These are phyloP conservation scores for Drosophila anceps DNA, from an alignment of 2,888 invertebrate genomes.

Conservation along the genomic window DNA sequence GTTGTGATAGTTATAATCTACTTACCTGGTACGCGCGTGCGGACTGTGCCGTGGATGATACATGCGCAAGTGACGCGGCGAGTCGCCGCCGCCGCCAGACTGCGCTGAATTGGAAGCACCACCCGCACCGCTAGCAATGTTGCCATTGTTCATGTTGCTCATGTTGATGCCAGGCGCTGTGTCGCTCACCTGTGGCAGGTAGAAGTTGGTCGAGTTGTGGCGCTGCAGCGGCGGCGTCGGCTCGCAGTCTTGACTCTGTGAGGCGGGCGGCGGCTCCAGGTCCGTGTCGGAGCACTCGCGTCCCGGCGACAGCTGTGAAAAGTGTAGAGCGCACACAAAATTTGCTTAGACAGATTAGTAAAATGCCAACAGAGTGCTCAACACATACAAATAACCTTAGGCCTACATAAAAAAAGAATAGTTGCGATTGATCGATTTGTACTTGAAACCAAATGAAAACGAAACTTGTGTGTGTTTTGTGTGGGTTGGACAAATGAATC, in stretches of 20 bases:
- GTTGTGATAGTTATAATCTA: slow-evolving; percentile 11
- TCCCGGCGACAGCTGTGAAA: slow-evolving; percentile 91
- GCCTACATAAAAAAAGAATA: slow-evolving; percentile 40
- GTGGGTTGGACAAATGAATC: slow-evolving; percentile 32
- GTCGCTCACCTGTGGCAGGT: slow-evolving; percentile 89
- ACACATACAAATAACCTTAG: slow-evolving; percentile 49
- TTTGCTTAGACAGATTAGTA: slow-evolving; percentile 17
- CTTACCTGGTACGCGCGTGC: slow-evolving; percentile 90
- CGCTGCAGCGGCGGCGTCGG: slow-evolving; percentile 95
- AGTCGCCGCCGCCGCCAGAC: slow-evolving; percentile 85
- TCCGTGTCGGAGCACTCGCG: slow-evolving; percentile 93
- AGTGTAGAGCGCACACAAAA: slow-evolving; percentile 8
- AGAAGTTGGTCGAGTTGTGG: slow-evolving; percentile 95
- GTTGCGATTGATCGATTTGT: slow-evolving; percentile 53
- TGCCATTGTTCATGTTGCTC: slow-evolving; percentile 65
- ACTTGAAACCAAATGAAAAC: slow-evolving; percentile 59
- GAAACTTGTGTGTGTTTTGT: slow-evolving; percentile 26
- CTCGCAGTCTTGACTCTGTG: slow-evolving; percentile 96
- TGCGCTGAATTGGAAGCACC: slow-evolving; percentile 42
- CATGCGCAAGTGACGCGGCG: slow-evolving; percentile 86
- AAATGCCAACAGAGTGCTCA: slow-evolving; percentile 6
- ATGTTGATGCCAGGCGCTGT: slow-evolving; percentile 51
- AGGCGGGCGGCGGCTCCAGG: slow-evolving; percentile 95
- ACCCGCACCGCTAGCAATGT: slow-evolving; percentile 68
- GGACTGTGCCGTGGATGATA: slow-evolving; percentile 90